phyloP scores from a whole-genome alignment of 37 sponge, comb jelly and placozoan species.

The Diacarnus erythraeanus region DNA sequence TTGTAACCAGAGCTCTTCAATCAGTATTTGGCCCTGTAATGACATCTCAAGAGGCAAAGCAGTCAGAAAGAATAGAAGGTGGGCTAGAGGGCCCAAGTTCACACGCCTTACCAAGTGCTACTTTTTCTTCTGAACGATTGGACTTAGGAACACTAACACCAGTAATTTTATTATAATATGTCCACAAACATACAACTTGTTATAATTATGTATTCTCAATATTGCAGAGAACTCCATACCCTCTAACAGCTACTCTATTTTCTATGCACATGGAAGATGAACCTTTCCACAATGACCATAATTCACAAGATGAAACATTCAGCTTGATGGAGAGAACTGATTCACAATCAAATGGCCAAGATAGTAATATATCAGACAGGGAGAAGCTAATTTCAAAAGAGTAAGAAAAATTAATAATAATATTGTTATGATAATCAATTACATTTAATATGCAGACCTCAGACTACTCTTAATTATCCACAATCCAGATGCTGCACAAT shows the following conservation, averaged over 20 bases:
- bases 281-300: too few relatives aligned
- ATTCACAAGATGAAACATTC: too few relatives aligned
- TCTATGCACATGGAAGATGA: constrained; percentile 1
- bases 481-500: background rate
- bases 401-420: too few relatives aligned
- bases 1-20: constrained; percentile 7
- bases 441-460: background rate
- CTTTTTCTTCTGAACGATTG: background rate
- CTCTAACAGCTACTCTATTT: constrained; percentile 53
- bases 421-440: too few relatives aligned
- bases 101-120: background rate
- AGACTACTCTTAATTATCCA: background rate
- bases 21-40: background rate
- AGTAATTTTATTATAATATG: background rate
- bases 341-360: too few relatives aligned
- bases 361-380: background rate
- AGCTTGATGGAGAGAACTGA: too few relatives aligned
- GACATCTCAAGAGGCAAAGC: background rate
- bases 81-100: background rate
- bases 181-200: background rate
- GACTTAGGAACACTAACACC: background rate
- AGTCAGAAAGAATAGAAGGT: background rate
- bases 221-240: constrained; percentile 46
- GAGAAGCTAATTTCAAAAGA: background rate
- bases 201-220: background rate